Evolutionary conservation across 2,888 invertebrate species (phyloP).

Genomic region (Sympetrum striolatum): DNA sequence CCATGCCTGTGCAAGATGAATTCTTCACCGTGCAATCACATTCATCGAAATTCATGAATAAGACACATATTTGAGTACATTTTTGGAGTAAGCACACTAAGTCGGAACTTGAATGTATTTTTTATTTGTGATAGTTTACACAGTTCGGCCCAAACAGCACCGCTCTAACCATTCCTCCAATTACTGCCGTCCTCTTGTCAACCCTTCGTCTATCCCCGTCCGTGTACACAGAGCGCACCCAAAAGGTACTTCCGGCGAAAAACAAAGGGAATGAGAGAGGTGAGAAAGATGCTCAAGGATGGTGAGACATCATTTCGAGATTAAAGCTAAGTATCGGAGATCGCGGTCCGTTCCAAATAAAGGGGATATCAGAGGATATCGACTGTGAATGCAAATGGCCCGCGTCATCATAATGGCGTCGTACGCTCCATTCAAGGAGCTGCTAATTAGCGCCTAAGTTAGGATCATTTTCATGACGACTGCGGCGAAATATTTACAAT

Average conservation of each 20-base stretch:
- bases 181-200: not conserved
- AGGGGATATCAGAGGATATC: not conserved
- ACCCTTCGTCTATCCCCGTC: not conserved
- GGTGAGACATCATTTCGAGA: not conserved
- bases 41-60: no score
- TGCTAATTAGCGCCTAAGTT: no score
- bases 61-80: no score
- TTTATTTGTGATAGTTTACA: no score
- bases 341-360: not conserved
- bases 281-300: not conserved
- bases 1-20: no score
- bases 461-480: no score
- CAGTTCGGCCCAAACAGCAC: no score
- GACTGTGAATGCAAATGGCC: not conserved
- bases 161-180: not conserved
- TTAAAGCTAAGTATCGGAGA: not conserved
- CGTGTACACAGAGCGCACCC: slow-evolving; percentile 38
- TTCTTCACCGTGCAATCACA: no score
- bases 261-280: slow-evolving; percentile 25
- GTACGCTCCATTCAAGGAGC: no score
- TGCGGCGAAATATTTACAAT: no score
- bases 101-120: no score
- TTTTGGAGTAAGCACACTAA: no score
- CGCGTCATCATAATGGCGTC: not conserved
- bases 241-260: slow-evolving; percentile 37